Evolutionary conservation across 2,797 vertebrate genomes (phyloP), one percentile per base, ranked within the genome.

Genomic region (Urophycis tenuis): DNA sequence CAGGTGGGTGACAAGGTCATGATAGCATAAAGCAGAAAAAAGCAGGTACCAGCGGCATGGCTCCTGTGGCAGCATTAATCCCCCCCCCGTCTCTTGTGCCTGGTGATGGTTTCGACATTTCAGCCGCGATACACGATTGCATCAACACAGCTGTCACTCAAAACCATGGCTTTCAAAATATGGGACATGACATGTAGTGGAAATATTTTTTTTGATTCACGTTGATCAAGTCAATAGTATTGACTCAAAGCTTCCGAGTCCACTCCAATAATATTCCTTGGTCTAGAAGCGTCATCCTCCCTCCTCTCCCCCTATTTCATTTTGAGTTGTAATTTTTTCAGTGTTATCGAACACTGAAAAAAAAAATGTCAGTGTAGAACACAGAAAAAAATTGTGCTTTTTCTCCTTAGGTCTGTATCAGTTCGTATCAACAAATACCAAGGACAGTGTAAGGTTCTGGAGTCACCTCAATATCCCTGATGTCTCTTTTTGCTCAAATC

Each of bases 1-100:
- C 89, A 89, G 80, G 77, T 80, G 82, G 85, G 85, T 79, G 85
- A 85, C 90, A 91, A 92, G 90, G 91, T 93, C 90, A 89, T 29
- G 84, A 82, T 84, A 81, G 87, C 81, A 87, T 80, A 83, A 90
- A 64, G 53, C 53, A 12, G n/a, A 6, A 64, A 64, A 6, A 53
- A 53, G 45, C 45, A 22, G 45, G 17, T 53, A 81, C 78, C 77
- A 85, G 77, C 79, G 70, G 76, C 78, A 71, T 83, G 89, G 87
- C 89, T 89, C 7, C 1, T 10, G 53, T 3, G 9, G 9, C 1
- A 0, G 45, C n/a, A 29, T 25, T 64, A 64, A 64, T 64, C 53
- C 53, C 49, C 22, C 49, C 81, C 87, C 74, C 84, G 87, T 82
- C 5, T 80, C 83, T 84, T 70, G 83, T 34, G 72, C 81, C 81